These are phyloP conservation scores for Steinernema khuongi DNA, from an alignment of 1,140 invertebrate genomes.

Conservation along the genomic window DNA sequence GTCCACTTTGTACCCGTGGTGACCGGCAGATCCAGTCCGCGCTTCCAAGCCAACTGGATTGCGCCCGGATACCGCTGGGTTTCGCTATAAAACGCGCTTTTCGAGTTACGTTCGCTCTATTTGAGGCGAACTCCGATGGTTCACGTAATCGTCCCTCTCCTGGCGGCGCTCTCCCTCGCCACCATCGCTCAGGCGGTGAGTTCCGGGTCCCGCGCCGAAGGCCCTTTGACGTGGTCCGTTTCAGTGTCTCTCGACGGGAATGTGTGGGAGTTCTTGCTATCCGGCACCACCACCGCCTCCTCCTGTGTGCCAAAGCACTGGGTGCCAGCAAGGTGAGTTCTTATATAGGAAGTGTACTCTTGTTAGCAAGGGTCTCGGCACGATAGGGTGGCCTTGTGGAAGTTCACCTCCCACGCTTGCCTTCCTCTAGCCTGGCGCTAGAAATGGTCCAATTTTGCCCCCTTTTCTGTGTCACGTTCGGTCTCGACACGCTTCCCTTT, in stretches of 20 bases:
- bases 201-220: neutral
- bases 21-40: neutral
- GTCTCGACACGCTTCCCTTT: too few relatives aligned
- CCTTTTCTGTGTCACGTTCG: too few relatives aligned
- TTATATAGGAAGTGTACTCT: too few relatives aligned
- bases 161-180: neutral
- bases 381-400: too few relatives aligned
- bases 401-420: too few relatives aligned
- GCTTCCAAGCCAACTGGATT: conserved; percentile 12
- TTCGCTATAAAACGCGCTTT: conserved; percentile 5
- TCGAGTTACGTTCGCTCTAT: conserved; percentile 12
- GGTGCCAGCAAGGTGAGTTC: too few relatives aligned
- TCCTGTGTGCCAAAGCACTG: neutral
- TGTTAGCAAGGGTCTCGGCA: too few relatives aligned
- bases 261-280: neutral
- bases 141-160: neutral
- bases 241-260: neutral
- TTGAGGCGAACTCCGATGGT: conserved; percentile 3
- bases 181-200: neutral
- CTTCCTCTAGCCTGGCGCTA: too few relatives aligned
- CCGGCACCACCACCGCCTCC: conserved; percentile 5
- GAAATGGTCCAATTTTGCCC: too few relatives aligned
- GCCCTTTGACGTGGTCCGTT: neutral
- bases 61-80: neutral
- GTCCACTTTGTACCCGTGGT: neutral